Evolutionary conservation across 2,888 invertebrate genomes (phyloP).

Genomic region (Coenonympha arcania): DNA sequence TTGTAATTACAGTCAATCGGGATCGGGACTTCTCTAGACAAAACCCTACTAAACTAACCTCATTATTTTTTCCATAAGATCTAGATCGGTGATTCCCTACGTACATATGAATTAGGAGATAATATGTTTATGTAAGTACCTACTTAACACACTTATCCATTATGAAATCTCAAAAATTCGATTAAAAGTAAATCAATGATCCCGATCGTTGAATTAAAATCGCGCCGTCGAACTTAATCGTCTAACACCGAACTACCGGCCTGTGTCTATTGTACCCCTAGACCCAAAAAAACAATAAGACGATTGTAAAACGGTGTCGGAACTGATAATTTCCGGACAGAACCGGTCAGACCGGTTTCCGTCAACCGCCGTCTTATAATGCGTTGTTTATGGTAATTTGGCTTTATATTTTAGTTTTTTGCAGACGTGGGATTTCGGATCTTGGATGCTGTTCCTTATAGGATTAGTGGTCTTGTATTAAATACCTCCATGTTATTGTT

Average conservation of each 20-base stretch:
- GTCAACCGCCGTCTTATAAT: constrained; percentile 55
- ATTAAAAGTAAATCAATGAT: neutral
- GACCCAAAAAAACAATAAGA: constrained; percentile 50
- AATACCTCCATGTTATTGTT: constrained; percentile 6
- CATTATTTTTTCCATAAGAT: too few relatives aligned
- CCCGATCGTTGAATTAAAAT: constrained; percentile 2
- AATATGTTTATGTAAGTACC: too few relatives aligned
- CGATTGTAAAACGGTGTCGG: constrained; percentile 62
- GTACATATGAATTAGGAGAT: too few relatives aligned
- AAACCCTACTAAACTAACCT: neutral
- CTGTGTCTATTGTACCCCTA: constrained; percentile 47
- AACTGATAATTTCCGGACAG: constrained; percentile 55
- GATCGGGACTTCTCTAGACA: neutral
- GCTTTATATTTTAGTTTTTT: constrained; percentile 49
- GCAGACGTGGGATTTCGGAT: constrained; percentile 40
- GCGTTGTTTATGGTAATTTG: constrained; percentile 73
- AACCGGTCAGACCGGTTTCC: constrained; percentile 59
- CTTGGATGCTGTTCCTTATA: constrained; percentile 50
- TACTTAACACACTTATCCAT: too few relatives aligned
- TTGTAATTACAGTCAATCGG: neutral
- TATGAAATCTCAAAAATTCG: neutral
- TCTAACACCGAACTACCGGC: constrained; percentile 42
- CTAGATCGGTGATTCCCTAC: too few relatives aligned
- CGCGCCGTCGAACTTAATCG: constrained; percentile 40
- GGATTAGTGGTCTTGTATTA: constrained; percentile 50